phyloP scores from a whole-genome alignment of 2,113 vertebrate genomes.

The Nothoprocta perdicaria region DNA sequence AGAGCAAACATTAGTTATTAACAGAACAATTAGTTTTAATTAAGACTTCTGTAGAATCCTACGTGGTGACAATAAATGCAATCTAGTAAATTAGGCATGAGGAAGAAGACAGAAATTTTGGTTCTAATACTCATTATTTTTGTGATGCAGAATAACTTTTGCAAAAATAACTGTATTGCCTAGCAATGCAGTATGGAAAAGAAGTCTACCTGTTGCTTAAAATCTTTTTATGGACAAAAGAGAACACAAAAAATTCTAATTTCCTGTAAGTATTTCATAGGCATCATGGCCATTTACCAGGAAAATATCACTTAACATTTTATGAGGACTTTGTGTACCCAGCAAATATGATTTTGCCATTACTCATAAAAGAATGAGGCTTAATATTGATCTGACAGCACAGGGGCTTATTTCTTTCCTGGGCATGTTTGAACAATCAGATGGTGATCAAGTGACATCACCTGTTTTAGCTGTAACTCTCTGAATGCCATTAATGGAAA shows the following conservation, averaged over 20 bases:
- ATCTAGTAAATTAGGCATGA: not conserved
- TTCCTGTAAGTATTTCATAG: not conserved
- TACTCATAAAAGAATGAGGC: not conserved
- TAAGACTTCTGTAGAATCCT: conserved; percentile 38
- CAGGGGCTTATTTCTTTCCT: not conserved
- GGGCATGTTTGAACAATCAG: not conserved
- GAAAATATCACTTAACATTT: not conserved
- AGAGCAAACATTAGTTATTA: conserved; percentile 62
- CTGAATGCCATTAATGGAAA: not conserved
- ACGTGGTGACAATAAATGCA: conserved; percentile 1
- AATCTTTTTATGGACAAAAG: not conserved
- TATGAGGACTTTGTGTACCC: not conserved
- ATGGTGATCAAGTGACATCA: not conserved
- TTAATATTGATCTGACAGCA: not conserved
- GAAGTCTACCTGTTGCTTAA: not conserved
- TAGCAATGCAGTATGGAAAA: not conserved
- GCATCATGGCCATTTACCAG: accelerated
- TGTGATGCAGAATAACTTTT: not conserved
- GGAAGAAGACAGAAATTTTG: not conserved
- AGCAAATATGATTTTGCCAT: not conserved
- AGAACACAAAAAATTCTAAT: not conserved
- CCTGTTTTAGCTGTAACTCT: not conserved
- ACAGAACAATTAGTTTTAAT: conserved; percentile 68
- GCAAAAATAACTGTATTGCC: not conserved
- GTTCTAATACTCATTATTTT: not conserved